These are phyloP conservation scores for Erinaceus europaeus DNA, from an alignment of 2,113 vertebrate genomes.

Conservation along the genomic window DNA sequence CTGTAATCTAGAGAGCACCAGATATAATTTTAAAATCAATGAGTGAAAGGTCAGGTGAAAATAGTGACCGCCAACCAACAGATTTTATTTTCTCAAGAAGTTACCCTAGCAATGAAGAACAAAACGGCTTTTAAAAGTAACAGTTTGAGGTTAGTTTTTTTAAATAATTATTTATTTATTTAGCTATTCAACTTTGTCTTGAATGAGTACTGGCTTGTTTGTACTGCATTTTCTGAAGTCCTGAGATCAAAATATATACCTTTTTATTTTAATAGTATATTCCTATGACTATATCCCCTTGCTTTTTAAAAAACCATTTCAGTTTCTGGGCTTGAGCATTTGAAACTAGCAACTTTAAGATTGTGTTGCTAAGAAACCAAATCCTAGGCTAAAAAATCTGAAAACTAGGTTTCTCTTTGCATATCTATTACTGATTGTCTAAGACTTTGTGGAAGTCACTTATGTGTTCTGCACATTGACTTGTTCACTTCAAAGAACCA, in stretches of 20 bases:
- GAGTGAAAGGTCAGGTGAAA: background rate
- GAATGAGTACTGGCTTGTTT: background rate
- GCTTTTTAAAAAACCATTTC: background rate
- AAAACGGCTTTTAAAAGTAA: constrained; percentile 3
- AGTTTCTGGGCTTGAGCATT: background rate
- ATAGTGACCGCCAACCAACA: constrained; percentile 3
- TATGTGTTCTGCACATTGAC: background rate
- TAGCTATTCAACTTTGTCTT: background rate
- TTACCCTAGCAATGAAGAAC: background rate
- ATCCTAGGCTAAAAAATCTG: constrained; percentile 25
- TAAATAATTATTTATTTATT: too few species aligned
- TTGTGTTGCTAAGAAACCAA: constrained; percentile 42
- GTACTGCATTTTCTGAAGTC: background rate
- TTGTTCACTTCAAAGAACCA: background rate
- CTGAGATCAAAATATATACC: background rate
- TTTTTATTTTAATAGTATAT: background rate
- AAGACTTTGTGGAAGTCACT: background rate
- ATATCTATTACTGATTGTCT: background rate
- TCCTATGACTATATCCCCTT: background rate
- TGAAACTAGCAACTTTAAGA: background rate
- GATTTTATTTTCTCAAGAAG: background rate
- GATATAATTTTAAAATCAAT: constrained; percentile 47
- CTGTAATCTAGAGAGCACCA: background rate
- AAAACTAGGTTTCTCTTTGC: background rate
- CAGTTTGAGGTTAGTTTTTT: background rate